Base-by-base conservation (phyloP, 2,113 vertebrate genomes). In the Ahaetulla prasina region DNA sequence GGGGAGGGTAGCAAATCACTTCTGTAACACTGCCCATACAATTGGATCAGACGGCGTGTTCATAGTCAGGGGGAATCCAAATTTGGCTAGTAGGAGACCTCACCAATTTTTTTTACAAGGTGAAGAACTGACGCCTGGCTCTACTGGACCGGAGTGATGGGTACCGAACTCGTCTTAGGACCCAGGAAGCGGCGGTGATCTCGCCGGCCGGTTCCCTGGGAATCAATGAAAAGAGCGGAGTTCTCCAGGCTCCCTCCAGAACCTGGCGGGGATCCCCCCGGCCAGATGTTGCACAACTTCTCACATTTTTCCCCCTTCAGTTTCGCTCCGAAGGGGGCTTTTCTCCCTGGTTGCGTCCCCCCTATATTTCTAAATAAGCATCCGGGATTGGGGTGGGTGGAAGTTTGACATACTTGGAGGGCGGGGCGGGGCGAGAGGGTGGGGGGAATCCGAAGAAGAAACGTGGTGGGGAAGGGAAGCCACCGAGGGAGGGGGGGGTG, bases 241-340 rank as follows among this genome's bases (percentile, higher is more conserved):
- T 85, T 27, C 68, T 89, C 45, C 87, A 86, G 0, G 93, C 96
- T 96, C 96, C 60, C 96, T 95, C 96, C 96, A 97, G 96, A 97
- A 96, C 96, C 96, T 96, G 95, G 94, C 85, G 90, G 91, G 90
- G 91, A 86, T 57, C 54, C 95, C 95, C 95, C 95, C 74, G 11
- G 92, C 89, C 97, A 97, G 96, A 96, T 97, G 96, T 95, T 89
- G 43, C 95, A 89, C 92, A 95, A 94, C 88, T 90, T 89, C 93
- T 91, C 30, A 93, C 89, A 27, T 54, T 27, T 18, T 23, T 30
- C 45, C 2, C 30, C 12, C 0, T 14, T 16, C 39, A n/a, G 16
- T 25, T 43, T 23, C 27, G 25, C 39, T n/a, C 35, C n/a, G 35
- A 20, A 52, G 53, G 55, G 68, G 55, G 49, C 11, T 55, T 47